Evolutionary conservation across 37 sponge, comb jelly and placozoan genomes (phyloP), one percentile per base, ranked within the genome.

Genomic region (Haliclona indistincta): DNA sequence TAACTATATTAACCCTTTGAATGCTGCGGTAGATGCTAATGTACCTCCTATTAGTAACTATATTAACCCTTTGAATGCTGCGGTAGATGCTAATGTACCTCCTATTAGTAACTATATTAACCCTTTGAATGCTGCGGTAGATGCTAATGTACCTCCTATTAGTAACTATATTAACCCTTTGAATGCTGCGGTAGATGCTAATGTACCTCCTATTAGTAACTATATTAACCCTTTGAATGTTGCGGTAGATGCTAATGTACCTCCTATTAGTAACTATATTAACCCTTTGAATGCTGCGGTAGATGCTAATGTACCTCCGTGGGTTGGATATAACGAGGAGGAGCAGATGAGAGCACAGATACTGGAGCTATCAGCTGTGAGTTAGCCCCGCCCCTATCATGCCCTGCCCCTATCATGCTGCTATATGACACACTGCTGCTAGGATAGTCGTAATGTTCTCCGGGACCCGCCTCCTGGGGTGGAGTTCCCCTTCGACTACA

Each of bases 261-360:
- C 99, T 49, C 2, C 29, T 1, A 1, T 61, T 40, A 56, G 15
- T 19, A 10, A 54, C 23, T 10, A 54, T 29, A 47, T 47, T 30
- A 49, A 70, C 17, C 10, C n/a, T n/a, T n/a, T 11, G 47, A 13
- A n/a, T 70, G 34, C 6, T 40, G 19, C 10, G 8, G 5, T 66
- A 82, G 93, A 93, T 77, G 75, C 89, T 13, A 77, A 86, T 33
- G 83, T 93, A 22, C 96, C 99, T 49, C 99, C 99, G 13, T 98
- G 99, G 99, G 93, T 95, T 32, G 99, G 99, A 10, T 98, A 85
- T 44, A 92, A 98, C 68, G 99, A 98, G 56, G 94, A 95, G 67
- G 99, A 98, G 67, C 81, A 89, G 58, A 95, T 98, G 88, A 95
- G 93, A 73, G 89, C 90, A 53, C 93, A 93, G 47, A 98, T 98